phyloP scores from a whole-genome alignment of 2,113 vertebrate genomes.

The Ctenomys sociabilis region DNA sequence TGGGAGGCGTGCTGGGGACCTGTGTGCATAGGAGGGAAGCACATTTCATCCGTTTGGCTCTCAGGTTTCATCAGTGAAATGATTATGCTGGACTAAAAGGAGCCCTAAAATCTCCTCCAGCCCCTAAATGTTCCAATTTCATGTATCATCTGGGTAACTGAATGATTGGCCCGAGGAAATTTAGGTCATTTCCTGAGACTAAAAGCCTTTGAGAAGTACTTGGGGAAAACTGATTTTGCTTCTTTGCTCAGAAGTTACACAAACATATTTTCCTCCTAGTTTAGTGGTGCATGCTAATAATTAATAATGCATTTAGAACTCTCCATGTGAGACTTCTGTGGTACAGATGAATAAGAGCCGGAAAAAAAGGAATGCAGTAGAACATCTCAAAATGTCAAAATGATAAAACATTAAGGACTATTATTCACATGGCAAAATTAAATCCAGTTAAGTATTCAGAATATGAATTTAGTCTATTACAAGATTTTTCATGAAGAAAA shows the following conservation, averaged over 20 bases:
- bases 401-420: constrained; percentile 3
- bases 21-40: background rate
- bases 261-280: constrained; percentile 37
- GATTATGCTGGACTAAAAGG: background rate
- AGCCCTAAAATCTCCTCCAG: background rate
- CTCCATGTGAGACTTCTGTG: background rate
- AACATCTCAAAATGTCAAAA: constrained; percentile 35
- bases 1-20: background rate
- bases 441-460: background rate
- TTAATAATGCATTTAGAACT: constrained; percentile 33
- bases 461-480: background rate
- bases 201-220: constrained; percentile 49
- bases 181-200: constrained; percentile 32
- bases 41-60: background rate
- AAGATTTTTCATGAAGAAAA: constrained; percentile 23
- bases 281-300: constrained; percentile 32
- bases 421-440: constrained; percentile 17
- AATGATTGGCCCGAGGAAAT: constrained; percentile 44
- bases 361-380: background rate
- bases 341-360: background rate
- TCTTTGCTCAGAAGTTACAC: constrained; percentile 45
- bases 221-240: constrained; percentile 31
- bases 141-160: background rate
- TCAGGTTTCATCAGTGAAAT: background rate
- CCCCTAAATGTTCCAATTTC: background rate